Evolutionary conservation across 2,797 vertebrate genomes (phyloP).

Genomic region (Morus bassanus): DNA sequence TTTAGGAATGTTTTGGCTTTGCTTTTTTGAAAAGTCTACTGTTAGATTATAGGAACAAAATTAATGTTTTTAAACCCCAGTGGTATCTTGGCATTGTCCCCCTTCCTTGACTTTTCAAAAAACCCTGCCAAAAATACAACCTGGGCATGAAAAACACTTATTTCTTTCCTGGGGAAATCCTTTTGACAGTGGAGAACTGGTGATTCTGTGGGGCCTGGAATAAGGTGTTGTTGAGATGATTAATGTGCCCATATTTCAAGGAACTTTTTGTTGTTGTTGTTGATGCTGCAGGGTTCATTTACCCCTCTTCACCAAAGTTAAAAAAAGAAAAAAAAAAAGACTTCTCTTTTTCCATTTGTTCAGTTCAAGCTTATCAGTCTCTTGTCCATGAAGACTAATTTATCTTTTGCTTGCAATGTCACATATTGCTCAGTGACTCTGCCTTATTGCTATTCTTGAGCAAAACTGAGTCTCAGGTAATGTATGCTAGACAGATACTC

Average conservation of each 20-base stretch:
- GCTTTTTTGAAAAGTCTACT: not conserved
- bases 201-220: not conserved
- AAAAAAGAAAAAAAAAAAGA: not conserved
- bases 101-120: not conserved
- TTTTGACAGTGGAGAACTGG: not conserved
- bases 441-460: conserved; percentile 36
- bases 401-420: conserved; percentile 32
- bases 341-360: not conserved
- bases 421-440: conserved; percentile 7
- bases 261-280: not conserved
- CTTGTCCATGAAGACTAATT: conserved; percentile 4
- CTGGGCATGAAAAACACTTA: not conserved
- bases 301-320: not conserved
- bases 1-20: not conserved
- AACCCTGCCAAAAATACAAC: not conserved
- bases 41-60: not conserved
- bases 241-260: not conserved
- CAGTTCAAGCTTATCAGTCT: not conserved
- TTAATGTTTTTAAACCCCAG: not conserved
- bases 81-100: not conserved
- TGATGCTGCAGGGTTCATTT: not conserved
- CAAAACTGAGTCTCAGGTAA: conserved; percentile 17
- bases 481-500: conserved; percentile 1
- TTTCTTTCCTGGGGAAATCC: not conserved
- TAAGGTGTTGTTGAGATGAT: not conserved